These are phyloP conservation scores for Myotis pilosus DNA, from an alignment of 2,797 vertebrate species.

Conservation along the genomic window DNA sequence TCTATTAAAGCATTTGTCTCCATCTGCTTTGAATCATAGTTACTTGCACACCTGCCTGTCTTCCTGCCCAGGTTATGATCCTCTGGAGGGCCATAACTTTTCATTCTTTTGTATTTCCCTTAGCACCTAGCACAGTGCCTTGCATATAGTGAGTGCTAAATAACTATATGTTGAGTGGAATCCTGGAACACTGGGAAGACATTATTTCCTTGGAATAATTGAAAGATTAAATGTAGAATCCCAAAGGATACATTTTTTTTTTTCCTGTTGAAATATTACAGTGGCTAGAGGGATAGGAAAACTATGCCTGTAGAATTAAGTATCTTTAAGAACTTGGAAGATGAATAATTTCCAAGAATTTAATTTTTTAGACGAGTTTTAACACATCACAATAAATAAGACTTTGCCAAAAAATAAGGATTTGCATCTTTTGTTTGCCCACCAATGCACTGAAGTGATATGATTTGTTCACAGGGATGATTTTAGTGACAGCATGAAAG, in stretches of 20 bases:
- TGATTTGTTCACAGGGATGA: neutral
- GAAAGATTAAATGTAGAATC: slow-evolving; percentile 38
- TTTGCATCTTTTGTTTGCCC: neutral
- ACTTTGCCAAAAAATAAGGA: neutral
- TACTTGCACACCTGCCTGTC: neutral
- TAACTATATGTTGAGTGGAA: neutral
- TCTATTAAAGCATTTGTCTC: neutral
- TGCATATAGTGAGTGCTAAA: neutral
- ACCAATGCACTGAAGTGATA: neutral
- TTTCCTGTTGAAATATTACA: neutral
- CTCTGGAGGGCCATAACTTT: neutral
- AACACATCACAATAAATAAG: neutral
- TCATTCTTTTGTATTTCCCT: neutral
- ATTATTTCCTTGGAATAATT: slow-evolving; percentile 14
- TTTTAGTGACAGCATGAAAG: neutral
- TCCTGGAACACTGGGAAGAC: neutral
- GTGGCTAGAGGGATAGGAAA: neutral
- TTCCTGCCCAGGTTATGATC: neutral
- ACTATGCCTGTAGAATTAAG: neutral
- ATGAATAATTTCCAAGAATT: neutral
- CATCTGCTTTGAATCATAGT: neutral
- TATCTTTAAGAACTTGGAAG: neutral
- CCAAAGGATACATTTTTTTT: slow-evolving; percentile 4
- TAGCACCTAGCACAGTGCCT: neutral
- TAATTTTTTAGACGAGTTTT: neutral